A percentile compares a stretch with the other conserved stretches of the same genome.
phyloP scores from a whole-genome alignment of 2,888 invertebrate species.

The Eupithecia centaureata region DNA sequence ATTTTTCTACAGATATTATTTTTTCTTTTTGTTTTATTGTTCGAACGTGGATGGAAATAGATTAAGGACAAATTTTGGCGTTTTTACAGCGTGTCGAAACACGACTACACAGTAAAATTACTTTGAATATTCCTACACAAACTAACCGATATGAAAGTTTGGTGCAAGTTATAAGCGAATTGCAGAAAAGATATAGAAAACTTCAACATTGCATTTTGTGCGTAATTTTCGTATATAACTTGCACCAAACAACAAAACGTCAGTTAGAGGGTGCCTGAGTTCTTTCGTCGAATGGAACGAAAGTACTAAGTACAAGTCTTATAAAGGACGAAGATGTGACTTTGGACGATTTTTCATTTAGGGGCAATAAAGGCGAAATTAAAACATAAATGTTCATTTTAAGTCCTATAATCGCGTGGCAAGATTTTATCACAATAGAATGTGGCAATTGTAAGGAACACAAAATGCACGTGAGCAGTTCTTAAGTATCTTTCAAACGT shows the following conservation, averaged over 20 bases:
- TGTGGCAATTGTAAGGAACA: conserved; percentile 64
- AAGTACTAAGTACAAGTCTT: conserved; percentile 83
- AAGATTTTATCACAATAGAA: conserved; percentile 78
- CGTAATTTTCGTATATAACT: conserved; percentile 32
- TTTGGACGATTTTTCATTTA: conserved; percentile 78
- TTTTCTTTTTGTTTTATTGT: conserved; percentile 68
- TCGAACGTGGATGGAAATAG: conserved; percentile 80
- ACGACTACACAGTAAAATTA: conserved; percentile 65
- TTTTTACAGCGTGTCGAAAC: conserved; percentile 64
- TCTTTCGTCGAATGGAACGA: conserved; percentile 62
- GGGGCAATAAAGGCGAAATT: conserved; percentile 62
- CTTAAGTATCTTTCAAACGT: conserved; percentile 48
- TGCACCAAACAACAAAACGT: conserved; percentile 33
- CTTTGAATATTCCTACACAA: conserved; percentile 67
- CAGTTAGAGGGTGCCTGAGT: conserved; percentile 38
- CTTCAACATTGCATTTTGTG: not conserved
- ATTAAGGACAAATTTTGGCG: conserved; percentile 70
- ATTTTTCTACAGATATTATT: conserved; percentile 37
- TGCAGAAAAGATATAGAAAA: conserved; percentile 15
- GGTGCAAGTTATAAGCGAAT: conserved; percentile 62
- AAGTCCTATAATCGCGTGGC: conserved; percentile 64
- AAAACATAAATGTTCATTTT: conserved; percentile 55
- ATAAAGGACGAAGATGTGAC: conserved; percentile 81
- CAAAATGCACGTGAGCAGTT: conserved; percentile 61
- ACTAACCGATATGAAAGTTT: conserved; percentile 65